Percentiles rank a stretch among this genome's conserved stretches.
These are phyloP conservation scores for Ochropacha duplaris DNA, from an alignment of 2,888 invertebrate genomes.

Conservation along the genomic window DNA sequence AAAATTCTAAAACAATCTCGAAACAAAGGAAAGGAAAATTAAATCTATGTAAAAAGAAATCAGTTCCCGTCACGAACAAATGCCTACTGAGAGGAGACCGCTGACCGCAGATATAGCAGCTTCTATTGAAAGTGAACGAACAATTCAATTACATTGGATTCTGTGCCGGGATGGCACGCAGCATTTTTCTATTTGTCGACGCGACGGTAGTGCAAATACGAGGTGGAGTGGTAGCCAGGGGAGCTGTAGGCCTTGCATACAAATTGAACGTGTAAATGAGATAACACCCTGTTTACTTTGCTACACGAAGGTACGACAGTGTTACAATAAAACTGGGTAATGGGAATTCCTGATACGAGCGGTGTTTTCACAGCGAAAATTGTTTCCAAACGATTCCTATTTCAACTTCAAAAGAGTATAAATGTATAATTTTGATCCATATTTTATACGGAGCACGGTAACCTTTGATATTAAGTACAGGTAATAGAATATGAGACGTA, in stretches of 20 bases:
- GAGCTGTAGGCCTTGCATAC: constrained; percentile 72
- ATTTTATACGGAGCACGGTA: not conserved
- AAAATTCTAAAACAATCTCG: constrained; percentile 14
- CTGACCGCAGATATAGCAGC: constrained; percentile 34
- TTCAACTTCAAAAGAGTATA: not conserved
- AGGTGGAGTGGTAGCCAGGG: constrained; percentile 46
- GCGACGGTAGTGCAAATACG: constrained; percentile 23
- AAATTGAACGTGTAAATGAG: constrained; percentile 76
- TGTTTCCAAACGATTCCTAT: constrained; percentile 8
- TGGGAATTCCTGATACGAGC: constrained; percentile 56
- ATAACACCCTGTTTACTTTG: constrained; percentile 53
- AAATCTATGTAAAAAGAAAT: constrained; percentile 34
- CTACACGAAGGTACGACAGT: constrained; percentile 28
- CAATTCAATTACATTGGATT: constrained; percentile 46
- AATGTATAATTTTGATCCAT: not conserved
- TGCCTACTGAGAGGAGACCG: constrained; percentile 23
- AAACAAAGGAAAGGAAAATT: constrained; percentile 25
- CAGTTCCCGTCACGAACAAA: constrained; percentile 29
- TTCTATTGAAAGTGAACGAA: constrained; percentile 33
- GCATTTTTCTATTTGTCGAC: constrained; percentile 33
- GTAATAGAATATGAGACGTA: not conserved
- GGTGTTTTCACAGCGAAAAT: constrained; percentile 38
- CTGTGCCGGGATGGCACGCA: constrained; percentile 16
- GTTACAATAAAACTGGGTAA: constrained; percentile 54
- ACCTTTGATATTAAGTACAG: not conserved